Conservation (phyloP, 1,140 invertebrate genomes). For the Achatina immaculata region DNA sequence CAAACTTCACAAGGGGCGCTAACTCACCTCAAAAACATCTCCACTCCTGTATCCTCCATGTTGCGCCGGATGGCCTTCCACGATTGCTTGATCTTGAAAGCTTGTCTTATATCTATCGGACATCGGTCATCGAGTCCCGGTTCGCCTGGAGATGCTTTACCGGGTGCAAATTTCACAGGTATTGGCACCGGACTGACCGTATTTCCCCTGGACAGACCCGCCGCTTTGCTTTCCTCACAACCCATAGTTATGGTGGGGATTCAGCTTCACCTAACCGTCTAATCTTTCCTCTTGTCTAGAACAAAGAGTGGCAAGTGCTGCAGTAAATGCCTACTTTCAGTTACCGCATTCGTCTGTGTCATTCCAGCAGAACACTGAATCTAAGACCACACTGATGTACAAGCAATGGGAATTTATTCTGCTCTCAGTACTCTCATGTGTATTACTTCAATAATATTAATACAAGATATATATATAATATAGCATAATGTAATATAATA, state of each 20-base stretch:
- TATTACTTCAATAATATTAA: too few relatives aligned
- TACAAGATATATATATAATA: too few relatives aligned
- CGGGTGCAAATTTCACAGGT: constrained; percentile 13
- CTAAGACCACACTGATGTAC: too few relatives aligned
- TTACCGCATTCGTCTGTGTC: too few relatives aligned
- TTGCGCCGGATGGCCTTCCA: constrained; percentile 63
- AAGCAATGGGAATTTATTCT: too few relatives aligned
- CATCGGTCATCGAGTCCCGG: constrained; percentile 40
- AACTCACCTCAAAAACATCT: constrained; percentile 63
- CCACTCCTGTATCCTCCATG: constrained; percentile 59
- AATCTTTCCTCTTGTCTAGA: too few relatives aligned
- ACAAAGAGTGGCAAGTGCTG: too few relatives aligned
- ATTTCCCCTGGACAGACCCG: not conserved
- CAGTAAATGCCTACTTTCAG: too few relatives aligned
- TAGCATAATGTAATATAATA: too few relatives aligned
- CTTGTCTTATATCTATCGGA: constrained; percentile 53
- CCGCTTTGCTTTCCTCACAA: constrained; percentile 46
- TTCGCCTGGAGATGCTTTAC: not conserved
- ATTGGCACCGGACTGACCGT: constrained; percentile 11
- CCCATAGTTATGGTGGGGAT: constrained; percentile 46
- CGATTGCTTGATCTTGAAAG: constrained; percentile 60
- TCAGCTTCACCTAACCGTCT: too few relatives aligned
- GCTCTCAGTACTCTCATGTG: too few relatives aligned
- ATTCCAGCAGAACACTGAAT: too few relatives aligned
- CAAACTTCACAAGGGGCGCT: not conserved